phyloP scores from a whole-genome alignment of 2,113 vertebrate species.

The Acrocephalus kingi region DNA sequence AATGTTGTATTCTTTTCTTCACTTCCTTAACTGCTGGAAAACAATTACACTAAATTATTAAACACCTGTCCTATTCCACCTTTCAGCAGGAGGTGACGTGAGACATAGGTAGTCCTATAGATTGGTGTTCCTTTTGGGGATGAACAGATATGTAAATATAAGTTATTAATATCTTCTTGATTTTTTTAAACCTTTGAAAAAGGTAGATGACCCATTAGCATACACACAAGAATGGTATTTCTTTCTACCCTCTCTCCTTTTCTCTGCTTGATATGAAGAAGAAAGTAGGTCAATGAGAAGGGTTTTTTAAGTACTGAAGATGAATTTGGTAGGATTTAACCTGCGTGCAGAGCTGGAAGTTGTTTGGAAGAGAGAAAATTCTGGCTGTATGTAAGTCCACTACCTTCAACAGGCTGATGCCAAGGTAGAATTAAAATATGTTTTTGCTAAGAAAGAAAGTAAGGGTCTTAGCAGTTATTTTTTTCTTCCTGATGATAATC shows the following conservation, averaged over 20 bases:
- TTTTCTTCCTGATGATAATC: background rate
- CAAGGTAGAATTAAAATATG: background rate
- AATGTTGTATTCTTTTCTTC: background rate
- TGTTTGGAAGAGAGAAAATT: background rate
- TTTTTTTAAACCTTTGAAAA: background rate
- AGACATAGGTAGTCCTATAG: background rate
- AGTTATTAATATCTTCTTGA: background rate
- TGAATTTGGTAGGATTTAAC: background rate
- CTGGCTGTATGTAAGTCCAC: background rate
- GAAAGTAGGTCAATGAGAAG: background rate
- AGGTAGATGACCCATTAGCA: background rate
- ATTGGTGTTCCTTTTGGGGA: background rate
- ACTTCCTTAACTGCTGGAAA: background rate
- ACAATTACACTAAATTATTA: background rate
- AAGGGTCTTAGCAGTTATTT: background rate
- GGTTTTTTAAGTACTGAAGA: background rate
- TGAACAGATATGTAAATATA: background rate
- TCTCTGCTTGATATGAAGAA: background rate
- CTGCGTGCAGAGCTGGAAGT: background rate
- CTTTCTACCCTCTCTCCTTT: background rate
- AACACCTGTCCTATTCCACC: background rate
- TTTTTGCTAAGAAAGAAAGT: background rate
- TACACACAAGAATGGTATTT: background rate
- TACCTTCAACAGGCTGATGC: background rate
- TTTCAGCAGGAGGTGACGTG: background rate